Conservation (phyloP, 1,140 invertebrate species). For the Probaryconus sp. region DNA sequence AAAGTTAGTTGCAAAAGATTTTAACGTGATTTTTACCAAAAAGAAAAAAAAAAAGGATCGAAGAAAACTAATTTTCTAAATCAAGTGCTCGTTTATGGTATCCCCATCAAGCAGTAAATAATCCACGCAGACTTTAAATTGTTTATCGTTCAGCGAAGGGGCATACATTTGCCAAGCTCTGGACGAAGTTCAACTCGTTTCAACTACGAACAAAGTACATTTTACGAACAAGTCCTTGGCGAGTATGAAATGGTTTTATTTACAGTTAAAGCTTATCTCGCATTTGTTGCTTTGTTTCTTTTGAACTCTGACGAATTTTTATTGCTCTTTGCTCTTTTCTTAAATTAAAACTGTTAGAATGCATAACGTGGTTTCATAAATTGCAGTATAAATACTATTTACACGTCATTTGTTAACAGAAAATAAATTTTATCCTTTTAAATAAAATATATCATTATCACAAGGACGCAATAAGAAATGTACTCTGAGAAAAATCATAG, state of each 20-base stretch:
- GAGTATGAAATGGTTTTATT: conserved; percentile 38
- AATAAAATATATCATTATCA: too few relatives aligned
- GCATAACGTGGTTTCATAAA: too few relatives aligned
- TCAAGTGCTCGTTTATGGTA: conserved; percentile 16
- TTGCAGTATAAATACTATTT: too few relatives aligned
- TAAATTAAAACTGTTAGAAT: conserved; percentile 29
- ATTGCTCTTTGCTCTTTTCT: conserved; percentile 1
- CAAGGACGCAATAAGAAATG: too few relatives aligned
- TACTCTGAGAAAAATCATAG: too few relatives aligned
- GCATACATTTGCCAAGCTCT: conserved; percentile 10
- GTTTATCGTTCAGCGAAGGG: conserved; percentile 31
- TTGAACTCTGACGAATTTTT: conserved; percentile 27
- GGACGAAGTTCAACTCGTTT: conserved; percentile 35
- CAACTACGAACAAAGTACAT: conserved; percentile 26
- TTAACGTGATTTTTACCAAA: too few relatives aligned
- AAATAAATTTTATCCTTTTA: too few relatives aligned
- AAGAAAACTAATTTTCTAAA: conserved; percentile 17
- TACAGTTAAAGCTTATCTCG: conserved; percentile 34
- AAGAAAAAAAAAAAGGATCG: too few relatives aligned
- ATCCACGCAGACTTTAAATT: conserved; percentile 30
- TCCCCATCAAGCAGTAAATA: conserved; percentile 16
- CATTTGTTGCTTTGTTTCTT: conserved; percentile 30
- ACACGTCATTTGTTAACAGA: too few relatives aligned
- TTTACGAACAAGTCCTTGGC: conserved; percentile 24
- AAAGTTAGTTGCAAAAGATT: too few relatives aligned